phyloP scores from a whole-genome alignment of 2,888 invertebrate species.

The Campopleginae sp. region DNA sequence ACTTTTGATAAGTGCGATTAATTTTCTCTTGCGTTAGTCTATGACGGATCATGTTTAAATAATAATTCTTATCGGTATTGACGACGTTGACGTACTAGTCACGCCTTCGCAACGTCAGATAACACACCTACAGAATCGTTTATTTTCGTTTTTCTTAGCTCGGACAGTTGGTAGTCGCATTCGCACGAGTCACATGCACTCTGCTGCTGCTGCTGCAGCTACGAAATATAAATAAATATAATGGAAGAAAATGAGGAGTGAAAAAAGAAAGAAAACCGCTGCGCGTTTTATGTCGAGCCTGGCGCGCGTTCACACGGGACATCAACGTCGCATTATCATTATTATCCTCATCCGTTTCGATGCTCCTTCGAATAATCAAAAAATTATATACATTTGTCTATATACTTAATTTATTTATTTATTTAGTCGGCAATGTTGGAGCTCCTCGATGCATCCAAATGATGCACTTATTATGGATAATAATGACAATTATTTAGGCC shows the following conservation, averaged over 20 bases:
- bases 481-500: conserved; percentile 3
- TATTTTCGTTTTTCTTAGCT: background rate
- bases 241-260: conserved; percentile 28
- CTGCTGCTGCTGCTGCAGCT: background rate
- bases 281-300: conserved; percentile 53
- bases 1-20: conserved; percentile 7
- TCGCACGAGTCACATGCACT: background rate
- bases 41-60: conserved; percentile 22
- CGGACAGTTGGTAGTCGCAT: background rate
- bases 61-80: conserved; percentile 3
- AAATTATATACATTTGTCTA: conserved; percentile 12
- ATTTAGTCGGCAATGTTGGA: background rate
- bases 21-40: background rate
- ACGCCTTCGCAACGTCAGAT: conserved; percentile 5
- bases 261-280: conserved; percentile 46
- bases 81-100: background rate
- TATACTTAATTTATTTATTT: conserved; percentile 1
- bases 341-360: conserved; percentile 56
- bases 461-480: background rate
- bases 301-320: conserved; percentile 52
- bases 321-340: conserved; percentile 37
- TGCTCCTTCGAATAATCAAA: background rate
- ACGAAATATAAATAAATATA: background rate
- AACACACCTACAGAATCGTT: background rate
- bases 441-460: background rate